Conservation (phyloP, 2,888 invertebrate species). For the Drosophila macrothrix region DNA sequence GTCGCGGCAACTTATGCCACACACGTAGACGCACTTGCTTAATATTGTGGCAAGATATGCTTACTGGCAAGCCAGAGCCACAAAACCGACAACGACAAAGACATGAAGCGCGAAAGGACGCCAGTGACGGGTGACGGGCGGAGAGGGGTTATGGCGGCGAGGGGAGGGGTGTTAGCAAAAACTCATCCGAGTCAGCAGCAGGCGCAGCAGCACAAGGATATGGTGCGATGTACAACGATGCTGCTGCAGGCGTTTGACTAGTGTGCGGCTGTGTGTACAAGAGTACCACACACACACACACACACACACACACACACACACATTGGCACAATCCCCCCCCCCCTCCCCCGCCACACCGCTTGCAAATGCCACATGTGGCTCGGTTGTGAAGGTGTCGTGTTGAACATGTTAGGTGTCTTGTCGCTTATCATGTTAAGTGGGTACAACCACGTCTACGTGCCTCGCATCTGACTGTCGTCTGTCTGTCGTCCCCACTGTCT, state of each 20-base stretch:
- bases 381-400: slow-evolving; percentile 79
- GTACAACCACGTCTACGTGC: slow-evolving; percentile 75
- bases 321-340: too few relatives aligned
- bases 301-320: neutral
- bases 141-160: neutral
- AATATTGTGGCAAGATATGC: slow-evolving; percentile 67
- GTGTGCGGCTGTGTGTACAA: slow-evolving; percentile 1
- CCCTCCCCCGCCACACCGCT: slow-evolving; percentile 12
- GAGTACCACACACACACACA: neutral
- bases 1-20: slow-evolving; percentile 76
- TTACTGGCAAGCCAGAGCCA: slow-evolving; percentile 34
- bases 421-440: slow-evolving; percentile 80
- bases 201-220: slow-evolving; percentile 30
- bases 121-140: neutral
- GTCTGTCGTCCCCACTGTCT: slow-evolving; percentile 53
- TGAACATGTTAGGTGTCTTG: slow-evolving; percentile 81
- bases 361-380: slow-evolving; percentile 47
- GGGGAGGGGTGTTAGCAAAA: neutral
- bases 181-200: slow-evolving; percentile 62
- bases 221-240: slow-evolving; percentile 9
- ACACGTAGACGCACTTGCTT: slow-evolving; percentile 77
- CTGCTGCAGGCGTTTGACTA: slow-evolving; percentile 46
- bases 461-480: slow-evolving; percentile 51
- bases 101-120: slow-evolving; percentile 22
- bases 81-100: slow-evolving; percentile 40